These are phyloP conservation scores for Nymphalis polychloros DNA, from an alignment of 2,888 invertebrate species.

Conservation along the genomic window DNA sequence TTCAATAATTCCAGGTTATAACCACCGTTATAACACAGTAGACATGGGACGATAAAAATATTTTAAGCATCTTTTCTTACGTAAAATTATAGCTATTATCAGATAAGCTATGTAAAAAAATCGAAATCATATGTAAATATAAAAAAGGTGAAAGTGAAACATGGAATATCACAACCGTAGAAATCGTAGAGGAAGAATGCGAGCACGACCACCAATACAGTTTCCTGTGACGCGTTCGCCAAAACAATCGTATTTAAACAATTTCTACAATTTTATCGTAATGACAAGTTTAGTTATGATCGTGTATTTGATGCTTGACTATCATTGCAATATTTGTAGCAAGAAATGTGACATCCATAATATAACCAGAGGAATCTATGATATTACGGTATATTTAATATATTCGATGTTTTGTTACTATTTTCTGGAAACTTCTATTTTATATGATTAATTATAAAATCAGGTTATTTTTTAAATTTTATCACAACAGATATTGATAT, in stretches of 20 bases:
- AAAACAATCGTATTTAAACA: slow-evolving; percentile 46
- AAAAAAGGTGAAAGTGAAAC: slow-evolving; percentile 31
- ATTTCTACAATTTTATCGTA: slow-evolving; percentile 54
- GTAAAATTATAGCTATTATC: too few species aligned
- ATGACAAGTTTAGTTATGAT: slow-evolving; percentile 54
- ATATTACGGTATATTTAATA: slow-evolving; percentile 56
- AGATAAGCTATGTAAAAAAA: too few species aligned
- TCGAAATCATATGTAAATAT: background rate
- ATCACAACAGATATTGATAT: too few species aligned
- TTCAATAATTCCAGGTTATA: too few species aligned
- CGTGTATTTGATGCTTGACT: slow-evolving; percentile 61
- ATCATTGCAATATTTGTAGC: slow-evolving; percentile 57
- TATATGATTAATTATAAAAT: too few species aligned
- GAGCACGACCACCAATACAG: slow-evolving; percentile 29
- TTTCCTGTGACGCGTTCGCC: slow-evolving; percentile 34
- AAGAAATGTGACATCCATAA: slow-evolving; percentile 51
- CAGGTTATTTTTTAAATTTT: too few species aligned
- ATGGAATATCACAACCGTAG: slow-evolving; percentile 59
- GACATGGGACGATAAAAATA: too few species aligned
- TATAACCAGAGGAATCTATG: slow-evolving; percentile 57
- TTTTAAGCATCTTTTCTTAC: too few species aligned
- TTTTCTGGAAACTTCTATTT: too few species aligned
- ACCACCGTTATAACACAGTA: too few species aligned
- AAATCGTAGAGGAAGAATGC: slow-evolving; percentile 51
- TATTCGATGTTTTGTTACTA: too few species aligned